Evolutionary conservation across 2,888 invertebrate genomes (phyloP), one percentile per base, ranked within the genome.

Genomic region (Lagria hirta): DNA sequence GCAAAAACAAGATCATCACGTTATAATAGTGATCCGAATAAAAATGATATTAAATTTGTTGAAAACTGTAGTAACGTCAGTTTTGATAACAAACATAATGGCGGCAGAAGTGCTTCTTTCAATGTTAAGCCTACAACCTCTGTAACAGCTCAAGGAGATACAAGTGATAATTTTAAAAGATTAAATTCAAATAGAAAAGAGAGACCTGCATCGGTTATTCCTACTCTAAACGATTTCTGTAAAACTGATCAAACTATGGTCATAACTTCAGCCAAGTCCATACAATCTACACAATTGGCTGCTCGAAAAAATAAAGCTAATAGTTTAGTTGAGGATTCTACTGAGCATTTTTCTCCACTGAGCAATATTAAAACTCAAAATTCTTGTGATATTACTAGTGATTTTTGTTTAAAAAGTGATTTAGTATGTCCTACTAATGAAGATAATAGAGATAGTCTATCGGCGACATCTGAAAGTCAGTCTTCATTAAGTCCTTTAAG

Each of bases 21-120:
- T 42, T 77, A 77, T 47, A 79, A 80, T 57, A 81, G 82, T 61
- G 83, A 83, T 69, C 80, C 80, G 5, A 81, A 80, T 66, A 79
- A 77, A 48, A 76, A 76, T 14, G 75, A 81, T 46, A 77, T 74
- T 0, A 73, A 73, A 16, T 61, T 76, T 11, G 75, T 73, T 30
- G 72, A 74, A 38, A 43, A 73, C 41, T 72, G 66, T 46, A 68
- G 58, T 32, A 64, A 58, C 44, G 59, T 51, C 26, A 61, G 62
- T 8, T 10, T 6, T 5, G 41, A 29, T 14, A 35, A 46, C 29
- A 61, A 60, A 27, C 58, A 57, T 37, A 64, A 54, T 23, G 23
- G 26, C 2, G 72, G 71, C 13, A 68, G 76, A 43, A 80, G 82
- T 55, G 80, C 81, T 29, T 80, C 81, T 34, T 82, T 83, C 60